Base-by-base conservation (phyloP, 2,888 invertebrate genomes). In the Eristalis arbustorum region DNA sequence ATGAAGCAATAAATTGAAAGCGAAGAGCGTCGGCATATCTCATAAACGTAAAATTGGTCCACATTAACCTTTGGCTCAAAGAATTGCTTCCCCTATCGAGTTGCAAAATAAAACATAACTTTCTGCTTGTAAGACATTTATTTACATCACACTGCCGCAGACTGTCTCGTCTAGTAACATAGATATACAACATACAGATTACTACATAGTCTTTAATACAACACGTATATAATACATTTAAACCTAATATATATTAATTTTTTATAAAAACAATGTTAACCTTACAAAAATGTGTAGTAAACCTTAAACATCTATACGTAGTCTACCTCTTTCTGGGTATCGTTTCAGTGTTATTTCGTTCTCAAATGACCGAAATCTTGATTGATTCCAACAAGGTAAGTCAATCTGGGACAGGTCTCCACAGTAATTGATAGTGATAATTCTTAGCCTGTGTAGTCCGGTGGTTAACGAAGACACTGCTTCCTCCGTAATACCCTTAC, bases 381-480 rank as follows among this genome's bases (percentile, higher is more conserved):
- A 68, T 25, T 74, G 63, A 13, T 13, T 64, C 80, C 80, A 80
- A 18, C 63, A 56, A 0, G 0, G 37, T 40, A 56, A 14, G 10
- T 13, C 23, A 0, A 74, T 6, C 13, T 59, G 64, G 14, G 23
- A 31, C 25, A 69, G 3, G 25, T 68, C 63, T 1, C 62, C 42
- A 5, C 78, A 78, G 14, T 84, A 79, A 5, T 62, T 71, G 0
- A 81, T 13, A 0, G 14, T 68, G 1, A 87, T n/a, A 8, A 61
- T 10, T 56, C 83, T 56, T 61, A 92, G 69, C 3, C 91, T 89
- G 8, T 89, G 90, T 4, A 92, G 62, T 49, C 89, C 88, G 0
- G 18, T 18, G 8, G 18, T 18, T 49, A 49, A 69, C 2, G 64
- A 37, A n/a, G 77, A 37, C 37, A 92, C 78, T 0, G 89, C 89